Conservation (phyloP, 2,888 invertebrate genomes). For the Cheilosia scutellata region DNA sequence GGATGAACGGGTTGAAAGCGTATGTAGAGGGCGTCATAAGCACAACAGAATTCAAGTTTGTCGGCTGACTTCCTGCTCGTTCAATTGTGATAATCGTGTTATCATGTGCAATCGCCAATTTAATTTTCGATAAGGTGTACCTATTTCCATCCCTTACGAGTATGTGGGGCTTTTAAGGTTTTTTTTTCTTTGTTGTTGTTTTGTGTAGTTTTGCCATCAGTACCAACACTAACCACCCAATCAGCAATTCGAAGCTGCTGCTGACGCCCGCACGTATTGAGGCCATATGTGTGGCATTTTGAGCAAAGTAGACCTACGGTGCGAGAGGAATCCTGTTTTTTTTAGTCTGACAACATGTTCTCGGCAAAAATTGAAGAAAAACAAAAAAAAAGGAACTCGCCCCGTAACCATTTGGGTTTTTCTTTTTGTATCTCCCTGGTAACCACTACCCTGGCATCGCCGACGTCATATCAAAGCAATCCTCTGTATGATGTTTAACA, state of each 20-base stretch:
- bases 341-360: constrained; percentile 56
- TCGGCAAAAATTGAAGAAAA: constrained; percentile 38
- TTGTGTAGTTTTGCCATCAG: constrained; percentile 21
- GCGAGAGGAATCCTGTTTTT: constrained; percentile 18
- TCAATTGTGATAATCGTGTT: constrained; percentile 77
- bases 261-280: constrained; percentile 37
- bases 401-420: constrained; percentile 57
- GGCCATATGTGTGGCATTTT: constrained; percentile 64
- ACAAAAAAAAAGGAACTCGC: constrained; percentile 44
- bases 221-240: constrained; percentile 52
- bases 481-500: constrained; percentile 67
- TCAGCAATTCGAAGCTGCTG: constrained; percentile 22
- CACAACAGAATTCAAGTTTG: constrained; percentile 72
- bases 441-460: constrained; percentile 42
- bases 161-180: constrained; percentile 28
- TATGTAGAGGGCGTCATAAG: constrained; percentile 14
- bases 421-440: constrained; percentile 27
- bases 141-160: constrained; percentile 61
- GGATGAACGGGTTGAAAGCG: constrained; percentile 23
- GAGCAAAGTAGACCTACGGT: constrained; percentile 46
- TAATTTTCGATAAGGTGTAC: constrained; percentile 77
- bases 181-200: constrained; percentile 34
- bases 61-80: constrained; percentile 77
- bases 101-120: constrained; percentile 78
- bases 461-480: constrained; percentile 59